phyloP scores from a whole-genome alignment of 2,888 invertebrate genomes.

The Trichogramma evanescens region DNA sequence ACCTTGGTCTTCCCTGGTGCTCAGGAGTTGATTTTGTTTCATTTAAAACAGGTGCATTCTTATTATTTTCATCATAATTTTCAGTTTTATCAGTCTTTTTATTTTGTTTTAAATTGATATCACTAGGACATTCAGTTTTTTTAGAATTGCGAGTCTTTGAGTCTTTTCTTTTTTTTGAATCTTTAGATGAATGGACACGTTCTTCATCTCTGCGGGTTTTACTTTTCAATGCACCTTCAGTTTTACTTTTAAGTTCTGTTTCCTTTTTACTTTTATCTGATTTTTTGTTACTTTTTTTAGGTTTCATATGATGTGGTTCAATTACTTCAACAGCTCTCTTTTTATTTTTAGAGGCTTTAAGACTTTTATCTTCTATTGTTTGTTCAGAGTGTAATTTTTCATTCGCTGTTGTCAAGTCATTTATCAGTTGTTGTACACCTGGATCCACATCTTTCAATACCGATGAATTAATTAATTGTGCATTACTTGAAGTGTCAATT shows the following conservation, averaged over 20 bases:
- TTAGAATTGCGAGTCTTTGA: not conserved
- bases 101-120: not conserved
- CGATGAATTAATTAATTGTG: too few relatives aligned
- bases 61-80: constrained; percentile 1
- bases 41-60: not conserved
- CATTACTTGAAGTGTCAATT: too few relatives aligned
- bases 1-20: constrained; percentile 22
- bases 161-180: not conserved
- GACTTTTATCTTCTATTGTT: not conserved
- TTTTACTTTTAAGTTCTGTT: not conserved
- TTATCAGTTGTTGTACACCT: not conserved
- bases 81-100: not conserved
- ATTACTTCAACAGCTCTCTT: constrained; percentile 16
- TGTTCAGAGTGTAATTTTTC: not conserved
- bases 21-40: constrained; percentile 36
- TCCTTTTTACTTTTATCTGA: not conserved
- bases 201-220: not conserved
- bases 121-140: not conserved
- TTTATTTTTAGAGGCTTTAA: not conserved
- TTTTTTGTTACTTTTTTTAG: not conserved
- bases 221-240: not conserved
- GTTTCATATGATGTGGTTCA: constrained; percentile 16
- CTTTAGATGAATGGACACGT: not conserved
- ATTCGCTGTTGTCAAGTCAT: not conserved
- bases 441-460: too few relatives aligned